Evolutionary conservation across 2,797 vertebrate genomes (phyloP).

Genomic region (Carcharodon carcharias): DNA sequence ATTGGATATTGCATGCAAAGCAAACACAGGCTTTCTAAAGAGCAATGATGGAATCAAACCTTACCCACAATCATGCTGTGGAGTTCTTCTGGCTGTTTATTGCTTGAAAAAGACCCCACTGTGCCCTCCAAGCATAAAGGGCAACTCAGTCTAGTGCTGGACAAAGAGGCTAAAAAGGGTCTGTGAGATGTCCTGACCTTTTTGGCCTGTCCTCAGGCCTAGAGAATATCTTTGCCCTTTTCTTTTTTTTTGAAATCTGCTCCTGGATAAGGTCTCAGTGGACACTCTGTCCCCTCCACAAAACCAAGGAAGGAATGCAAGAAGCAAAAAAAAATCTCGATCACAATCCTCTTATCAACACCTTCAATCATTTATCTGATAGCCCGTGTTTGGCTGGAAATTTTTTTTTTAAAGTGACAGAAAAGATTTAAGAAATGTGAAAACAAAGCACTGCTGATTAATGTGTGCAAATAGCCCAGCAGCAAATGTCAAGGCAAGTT

Average conservation of each 20-base stretch:
- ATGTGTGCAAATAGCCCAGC: constrained; percentile 25
- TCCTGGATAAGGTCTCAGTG: constrained; percentile 48
- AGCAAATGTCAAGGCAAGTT: constrained; percentile 37
- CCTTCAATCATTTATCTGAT: constrained; percentile 36
- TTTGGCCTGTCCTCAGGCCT: constrained; percentile 58
- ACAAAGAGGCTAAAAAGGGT: constrained; percentile 71
- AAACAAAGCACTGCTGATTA: constrained; percentile 38
- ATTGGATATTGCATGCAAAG: constrained; percentile 25
- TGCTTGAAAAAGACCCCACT: constrained; percentile 37
- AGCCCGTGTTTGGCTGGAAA: neutral
- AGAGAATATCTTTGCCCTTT: constrained; percentile 50
- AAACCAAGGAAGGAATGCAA: constrained; percentile 2
- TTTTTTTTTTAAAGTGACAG: neutral
- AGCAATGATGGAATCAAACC: neutral
- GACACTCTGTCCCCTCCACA: constrained; percentile 45
- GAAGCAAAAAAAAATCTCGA: neutral
- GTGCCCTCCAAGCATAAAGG: constrained; percentile 53
- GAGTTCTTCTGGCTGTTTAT: constrained; percentile 40
- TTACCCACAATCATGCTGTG: neutral
- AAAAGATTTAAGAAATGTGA: constrained; percentile 35
- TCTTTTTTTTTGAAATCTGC: constrained; percentile 53
- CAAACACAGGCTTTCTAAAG: neutral
- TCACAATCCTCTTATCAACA: constrained; percentile 31
- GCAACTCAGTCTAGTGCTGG: constrained; percentile 68
- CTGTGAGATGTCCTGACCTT: constrained; percentile 64